These are phyloP conservation scores for Plotosus lineatus DNA, from an alignment of 2,113 vertebrate genomes.

Conservation along the genomic window DNA sequence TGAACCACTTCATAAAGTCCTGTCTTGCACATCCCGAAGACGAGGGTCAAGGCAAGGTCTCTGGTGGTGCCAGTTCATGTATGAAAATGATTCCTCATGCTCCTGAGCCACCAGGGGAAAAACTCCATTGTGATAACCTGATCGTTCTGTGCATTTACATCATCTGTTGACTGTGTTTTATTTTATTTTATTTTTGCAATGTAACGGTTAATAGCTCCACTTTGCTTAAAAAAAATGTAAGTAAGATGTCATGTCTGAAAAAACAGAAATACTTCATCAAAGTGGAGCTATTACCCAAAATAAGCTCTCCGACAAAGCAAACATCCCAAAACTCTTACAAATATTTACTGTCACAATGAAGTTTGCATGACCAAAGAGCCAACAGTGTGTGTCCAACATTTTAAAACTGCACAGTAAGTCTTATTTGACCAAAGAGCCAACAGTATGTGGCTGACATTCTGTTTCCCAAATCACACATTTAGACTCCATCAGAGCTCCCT, in stretches of 20 bases:
- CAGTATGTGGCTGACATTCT: conserved; percentile 31
- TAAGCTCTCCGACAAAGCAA: neutral
- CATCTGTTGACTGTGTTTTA: too few species aligned
- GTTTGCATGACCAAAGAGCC: neutral
- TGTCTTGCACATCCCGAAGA: too few species aligned
- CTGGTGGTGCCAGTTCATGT: too few species aligned
- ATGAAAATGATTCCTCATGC: too few species aligned
- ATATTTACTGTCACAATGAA: neutral
- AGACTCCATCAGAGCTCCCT: conserved; percentile 25
- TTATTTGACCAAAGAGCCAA: conserved; percentile 30
- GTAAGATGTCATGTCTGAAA: neutral
- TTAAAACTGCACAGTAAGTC: conserved; percentile 16
- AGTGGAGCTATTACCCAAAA: neutral
- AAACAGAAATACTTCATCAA: neutral
- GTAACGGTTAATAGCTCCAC: neutral
- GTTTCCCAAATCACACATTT: conserved; percentile 34
- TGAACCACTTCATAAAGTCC: too few species aligned
- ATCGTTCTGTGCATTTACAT: too few species aligned
- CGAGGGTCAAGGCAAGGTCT: too few species aligned
- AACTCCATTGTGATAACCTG: too few species aligned
- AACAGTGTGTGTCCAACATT: neutral
- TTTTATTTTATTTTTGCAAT: too few species aligned
- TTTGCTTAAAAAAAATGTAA: neutral
- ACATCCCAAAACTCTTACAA: too few species aligned
- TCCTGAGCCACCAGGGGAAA: too few species aligned